phyloP scores from a whole-genome alignment of 1,140 invertebrate genomes.

The Thaumatotibia leucotreta region DNA sequence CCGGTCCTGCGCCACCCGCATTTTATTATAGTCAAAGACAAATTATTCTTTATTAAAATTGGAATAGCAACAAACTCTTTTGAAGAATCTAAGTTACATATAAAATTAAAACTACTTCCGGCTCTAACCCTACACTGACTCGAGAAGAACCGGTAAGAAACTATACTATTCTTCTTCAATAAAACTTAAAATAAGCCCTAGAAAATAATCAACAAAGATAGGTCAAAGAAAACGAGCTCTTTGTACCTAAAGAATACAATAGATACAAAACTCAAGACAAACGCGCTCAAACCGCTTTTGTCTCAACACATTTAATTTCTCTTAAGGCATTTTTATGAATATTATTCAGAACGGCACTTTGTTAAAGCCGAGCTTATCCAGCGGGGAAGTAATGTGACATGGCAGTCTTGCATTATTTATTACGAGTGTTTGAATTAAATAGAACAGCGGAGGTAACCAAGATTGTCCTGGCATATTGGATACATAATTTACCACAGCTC shows the following conservation, averaged over 20 bases:
- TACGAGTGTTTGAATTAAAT: neutral
- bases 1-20: no score
- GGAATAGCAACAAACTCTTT: no score
- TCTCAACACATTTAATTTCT: slow-evolving; percentile 4
- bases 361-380: neutral
- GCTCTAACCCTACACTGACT: no score
- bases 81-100: no score
- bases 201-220: no score
- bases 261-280: neutral
- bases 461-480: neutral
- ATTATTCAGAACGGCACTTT: slow-evolving; percentile 7
- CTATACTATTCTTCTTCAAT: no score
- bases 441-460: neutral
- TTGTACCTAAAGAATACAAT: neutral
- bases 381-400: neutral
- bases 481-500: neutral
- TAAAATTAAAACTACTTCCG: no score
- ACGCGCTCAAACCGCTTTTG: neutral
- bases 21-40: no score
- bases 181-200: no score
- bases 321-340: neutral
- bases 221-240: neutral
- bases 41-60: no score
- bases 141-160: no score
- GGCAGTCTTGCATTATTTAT: neutral